Conservation (phyloP, 1,140 invertebrate genomes). For the Macrostomum lignano region DNA sequence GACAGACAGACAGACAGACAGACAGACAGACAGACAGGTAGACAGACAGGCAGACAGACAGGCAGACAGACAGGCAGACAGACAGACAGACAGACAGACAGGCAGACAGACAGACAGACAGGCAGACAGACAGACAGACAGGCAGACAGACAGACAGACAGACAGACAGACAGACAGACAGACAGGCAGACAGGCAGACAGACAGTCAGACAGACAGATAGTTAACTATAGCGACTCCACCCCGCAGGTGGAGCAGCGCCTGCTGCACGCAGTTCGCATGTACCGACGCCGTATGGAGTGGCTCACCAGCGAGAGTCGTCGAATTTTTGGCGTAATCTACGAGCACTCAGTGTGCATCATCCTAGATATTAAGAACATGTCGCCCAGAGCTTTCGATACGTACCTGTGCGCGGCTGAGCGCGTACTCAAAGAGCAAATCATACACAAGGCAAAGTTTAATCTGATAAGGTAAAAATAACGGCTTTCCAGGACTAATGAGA, state of each 20-base stretch:
- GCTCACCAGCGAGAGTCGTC: conserved; percentile 22
- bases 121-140: no score
- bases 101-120: no score
- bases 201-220: no score
- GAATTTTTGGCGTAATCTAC: conserved; percentile 24
- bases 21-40: no score
- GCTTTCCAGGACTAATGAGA: background rate
- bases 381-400: conserved; percentile 21
- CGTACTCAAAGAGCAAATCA: conserved; percentile 21
- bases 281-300: conserved; percentile 20
- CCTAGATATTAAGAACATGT: conserved; percentile 19
- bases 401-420: conserved; percentile 18
- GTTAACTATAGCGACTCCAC: no score
- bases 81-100: no score
- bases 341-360: conserved; percentile 20
- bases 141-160: no score
- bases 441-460: conserved; percentile 21
- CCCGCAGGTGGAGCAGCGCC: conserved; percentile 15
- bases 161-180: no score
- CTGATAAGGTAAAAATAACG: conserved; percentile 15
- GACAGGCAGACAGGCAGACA: no score
- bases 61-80: no score
- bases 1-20: no score
- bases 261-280: conserved; percentile 15
- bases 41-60: no score